Evolutionary conservation across 2,797 vertebrate species (phyloP), one percentile per base, ranked within the genome.

Genomic region (Arrhamphus sclerolepis): DNA sequence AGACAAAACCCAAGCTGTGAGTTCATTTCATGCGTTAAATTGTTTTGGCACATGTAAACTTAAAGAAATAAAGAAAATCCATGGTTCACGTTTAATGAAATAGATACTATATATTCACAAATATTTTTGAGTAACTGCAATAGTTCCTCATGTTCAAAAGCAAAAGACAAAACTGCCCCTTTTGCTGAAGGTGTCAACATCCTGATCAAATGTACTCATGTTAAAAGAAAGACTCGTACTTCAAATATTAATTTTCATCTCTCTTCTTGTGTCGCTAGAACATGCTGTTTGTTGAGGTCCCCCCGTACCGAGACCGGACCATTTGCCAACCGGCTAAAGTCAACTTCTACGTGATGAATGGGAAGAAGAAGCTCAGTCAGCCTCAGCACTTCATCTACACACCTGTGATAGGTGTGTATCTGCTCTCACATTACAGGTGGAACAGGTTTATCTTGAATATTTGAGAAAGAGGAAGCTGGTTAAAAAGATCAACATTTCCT

Each of bases 1-100:
- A 87, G 95, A 97, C 76, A 98, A 97, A 89, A 97, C 96, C 84
- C 96, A 97, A 75, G 83, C 95, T 66, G 97, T 98, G 88, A 96
- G 97, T 94, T 74, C 3, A 29, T 6, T 10, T 48, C 4, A 22
- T 26, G 24, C 6, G 38, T 2, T 17, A 8, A 18, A 34, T 49
- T 54, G 16, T 52, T 62, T 57, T 51, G 2, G 17, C 22, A 42
- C 1, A 50, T 50, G 20, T 16, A 61, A 28, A 19, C 16, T 17
- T 43, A 1, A 0, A 13, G n/a, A n/a, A n/a, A n/a, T n/a, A n/a
- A n/a, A n/a, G n/a, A 16, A 26, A 26, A 2, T 26, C 24, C 2
- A 26, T 38, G 11, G 1, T 38, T 38, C 14, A 14, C 14, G 34
- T 8, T 14, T 16, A 38, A 4, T 38, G 1, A 38, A 38, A 38